A percentile compares a stretch with the other conserved stretches of the same genome.
These are phyloP conservation scores for Cynoglossus semilaevis DNA, from an alignment of 2,113 vertebrate genomes.

Conservation along the genomic window DNA sequence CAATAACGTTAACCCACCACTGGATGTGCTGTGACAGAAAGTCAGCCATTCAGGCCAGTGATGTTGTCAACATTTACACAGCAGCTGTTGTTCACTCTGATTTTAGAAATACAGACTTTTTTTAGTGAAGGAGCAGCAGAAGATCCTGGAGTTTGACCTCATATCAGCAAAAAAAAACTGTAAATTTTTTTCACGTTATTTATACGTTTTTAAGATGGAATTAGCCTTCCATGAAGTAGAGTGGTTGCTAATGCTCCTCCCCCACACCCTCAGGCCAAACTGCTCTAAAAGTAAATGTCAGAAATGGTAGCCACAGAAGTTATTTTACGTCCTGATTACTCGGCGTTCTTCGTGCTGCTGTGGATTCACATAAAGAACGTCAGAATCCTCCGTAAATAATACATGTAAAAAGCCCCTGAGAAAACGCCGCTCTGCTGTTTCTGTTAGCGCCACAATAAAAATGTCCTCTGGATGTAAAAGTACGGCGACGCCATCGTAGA, in stretches of 20 bases:
- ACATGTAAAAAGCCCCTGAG: slow-evolving; percentile 37
- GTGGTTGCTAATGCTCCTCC: neutral
- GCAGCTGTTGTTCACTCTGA: neutral
- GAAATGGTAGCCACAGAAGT: neutral
- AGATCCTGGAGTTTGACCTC: too few relatives aligned
- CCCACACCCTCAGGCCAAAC: neutral
- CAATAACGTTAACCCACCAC: neutral
- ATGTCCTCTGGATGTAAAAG: too few relatives aligned
- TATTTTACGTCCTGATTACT: neutral
- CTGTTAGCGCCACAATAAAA: too few relatives aligned
- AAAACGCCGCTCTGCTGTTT: too few relatives aligned
- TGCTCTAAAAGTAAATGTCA: neutral
- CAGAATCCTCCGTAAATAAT: slow-evolving; percentile 60
- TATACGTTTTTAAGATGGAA: neutral
- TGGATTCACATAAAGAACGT: too few relatives aligned
- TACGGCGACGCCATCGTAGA: too few relatives aligned
- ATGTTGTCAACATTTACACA: neutral
- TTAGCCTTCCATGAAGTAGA: too few relatives aligned
- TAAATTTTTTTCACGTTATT: neutral
- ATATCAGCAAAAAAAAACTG: neutral
- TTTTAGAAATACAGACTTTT: too few relatives aligned
- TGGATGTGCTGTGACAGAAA: neutral
- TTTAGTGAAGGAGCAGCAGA: too few relatives aligned
- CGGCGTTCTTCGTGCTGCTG: too few relatives aligned
- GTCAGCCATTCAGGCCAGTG: too few relatives aligned